Conservation (phyloP, 1,140 invertebrate species). For the Chelonus insularis region DNA sequence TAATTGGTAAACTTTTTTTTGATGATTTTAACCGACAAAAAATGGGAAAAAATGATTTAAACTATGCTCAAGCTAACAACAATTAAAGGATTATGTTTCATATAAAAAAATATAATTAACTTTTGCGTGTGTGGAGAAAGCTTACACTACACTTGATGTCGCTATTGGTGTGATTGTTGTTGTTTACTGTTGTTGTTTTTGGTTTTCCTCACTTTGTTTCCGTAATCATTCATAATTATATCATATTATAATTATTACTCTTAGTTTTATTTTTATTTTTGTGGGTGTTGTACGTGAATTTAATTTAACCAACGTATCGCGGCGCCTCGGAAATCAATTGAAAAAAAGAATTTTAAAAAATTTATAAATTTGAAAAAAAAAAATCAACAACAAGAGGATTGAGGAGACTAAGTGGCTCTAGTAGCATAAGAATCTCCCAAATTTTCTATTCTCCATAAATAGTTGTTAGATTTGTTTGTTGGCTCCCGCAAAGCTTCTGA, state of each 20-base stretch:
- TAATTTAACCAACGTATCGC: conserved; percentile 5
- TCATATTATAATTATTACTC: not conserved
- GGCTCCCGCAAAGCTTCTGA: too few relatives aligned
- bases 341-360: not conserved
- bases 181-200: conserved; percentile 42
- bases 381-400: not conserved
- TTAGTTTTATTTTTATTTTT: conserved; percentile 19
- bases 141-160: conserved; percentile 61
- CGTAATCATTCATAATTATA: conserved; percentile 14
- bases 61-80: conserved; percentile 47
- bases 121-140: conserved; percentile 58
- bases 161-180: conserved; percentile 52
- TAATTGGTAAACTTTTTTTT: too few relatives aligned
- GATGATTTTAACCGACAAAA: too few relatives aligned
- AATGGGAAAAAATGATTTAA: too few relatives aligned
- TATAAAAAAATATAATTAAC: conserved; percentile 36
- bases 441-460: too few relatives aligned
- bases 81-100: conserved; percentile 28
- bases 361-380: too few relatives aligned
- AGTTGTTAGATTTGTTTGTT: too few relatives aligned
- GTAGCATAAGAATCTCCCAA: too few relatives aligned
- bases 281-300: conserved; percentile 55
- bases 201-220: conserved; percentile 26
- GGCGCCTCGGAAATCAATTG: not conserved
- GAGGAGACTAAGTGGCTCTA: conserved; percentile 4